Evolutionary conservation across 2,113 vertebrate genomes (phyloP).

Genomic region (Recurvirostra avosetta): DNA sequence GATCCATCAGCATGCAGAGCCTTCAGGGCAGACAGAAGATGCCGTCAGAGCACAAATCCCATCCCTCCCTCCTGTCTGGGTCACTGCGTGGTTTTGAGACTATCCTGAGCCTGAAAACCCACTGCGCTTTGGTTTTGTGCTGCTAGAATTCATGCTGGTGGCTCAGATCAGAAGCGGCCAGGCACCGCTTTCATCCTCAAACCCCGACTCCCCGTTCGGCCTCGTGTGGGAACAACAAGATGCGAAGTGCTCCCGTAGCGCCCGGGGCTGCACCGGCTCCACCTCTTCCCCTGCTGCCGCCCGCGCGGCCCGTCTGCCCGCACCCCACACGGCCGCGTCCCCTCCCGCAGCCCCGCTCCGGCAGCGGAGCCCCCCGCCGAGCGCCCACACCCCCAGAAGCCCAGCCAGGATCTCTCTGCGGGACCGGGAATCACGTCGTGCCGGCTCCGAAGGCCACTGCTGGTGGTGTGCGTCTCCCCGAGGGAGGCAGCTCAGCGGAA

Average conservation of each 20-base stretch:
- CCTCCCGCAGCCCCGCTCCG: background rate
- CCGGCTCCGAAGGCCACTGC: background rate
- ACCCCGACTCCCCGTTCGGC: background rate
- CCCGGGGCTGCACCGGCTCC: background rate
- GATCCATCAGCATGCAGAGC: background rate
- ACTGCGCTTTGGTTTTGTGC: background rate
- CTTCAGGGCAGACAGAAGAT: background rate
- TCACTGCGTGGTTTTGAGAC: background rate
- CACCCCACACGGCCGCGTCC: background rate
- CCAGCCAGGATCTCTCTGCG: background rate
- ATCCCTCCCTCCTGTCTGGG: background rate
- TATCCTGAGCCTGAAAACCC: background rate
- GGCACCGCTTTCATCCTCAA: background rate
- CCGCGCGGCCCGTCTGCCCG: fast-evolving
- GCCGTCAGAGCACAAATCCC: background rate
- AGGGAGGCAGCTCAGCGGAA: background rate
- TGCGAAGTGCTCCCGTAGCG: background rate
- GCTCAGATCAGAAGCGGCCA: background rate
- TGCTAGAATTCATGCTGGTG: background rate
- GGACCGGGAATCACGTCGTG: fast-evolving
- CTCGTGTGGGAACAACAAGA: fast-evolving
- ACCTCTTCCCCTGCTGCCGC: background rate
- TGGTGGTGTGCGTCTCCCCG: background rate
- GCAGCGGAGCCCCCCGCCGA: background rate
- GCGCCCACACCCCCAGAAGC: background rate